These are phyloP conservation scores for Odontamblyopus rebecca DNA, from an alignment of 2,797 vertebrate genomes.

Conservation along the genomic window DNA sequence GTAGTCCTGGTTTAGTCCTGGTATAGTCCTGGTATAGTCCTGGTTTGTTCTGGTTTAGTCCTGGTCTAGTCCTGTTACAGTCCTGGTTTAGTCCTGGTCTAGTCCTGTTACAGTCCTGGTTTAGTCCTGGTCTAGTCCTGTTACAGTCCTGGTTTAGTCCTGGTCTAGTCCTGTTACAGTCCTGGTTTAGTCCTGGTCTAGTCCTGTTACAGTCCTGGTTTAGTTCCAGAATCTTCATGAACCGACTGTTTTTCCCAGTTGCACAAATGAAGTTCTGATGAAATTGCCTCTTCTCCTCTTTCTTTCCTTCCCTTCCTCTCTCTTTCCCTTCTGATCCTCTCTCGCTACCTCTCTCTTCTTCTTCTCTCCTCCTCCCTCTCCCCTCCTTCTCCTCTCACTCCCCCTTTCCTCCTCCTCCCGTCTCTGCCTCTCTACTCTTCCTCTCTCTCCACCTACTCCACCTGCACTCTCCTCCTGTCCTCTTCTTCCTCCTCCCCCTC, in stretches of 20 bases:
- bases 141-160: background rate
- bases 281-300: background rate
- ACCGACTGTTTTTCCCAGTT: too few species aligned
- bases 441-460: too few species aligned
- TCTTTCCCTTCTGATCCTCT: background rate
- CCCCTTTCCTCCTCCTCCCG: too few species aligned
- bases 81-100: background rate
- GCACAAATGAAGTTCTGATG: too few species aligned
- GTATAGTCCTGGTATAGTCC: background rate
- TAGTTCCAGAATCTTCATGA: background rate
- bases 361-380: too few species aligned
- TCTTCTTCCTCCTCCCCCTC: too few species aligned
- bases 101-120: background rate
- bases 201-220: background rate
- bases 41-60: background rate
- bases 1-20: background rate
- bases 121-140: background rate
- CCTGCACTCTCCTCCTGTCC: background rate
- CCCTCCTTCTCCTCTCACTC: too few species aligned
- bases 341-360: too few species aligned
- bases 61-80: background rate
- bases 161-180: background rate
- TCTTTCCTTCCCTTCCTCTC: too few species aligned
- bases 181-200: background rate
- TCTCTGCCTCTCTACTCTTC: too few species aligned